These are phyloP conservation scores for Achlya flavicornis DNA, from an alignment of 2,888 invertebrate species.

Conservation along the genomic window DNA sequence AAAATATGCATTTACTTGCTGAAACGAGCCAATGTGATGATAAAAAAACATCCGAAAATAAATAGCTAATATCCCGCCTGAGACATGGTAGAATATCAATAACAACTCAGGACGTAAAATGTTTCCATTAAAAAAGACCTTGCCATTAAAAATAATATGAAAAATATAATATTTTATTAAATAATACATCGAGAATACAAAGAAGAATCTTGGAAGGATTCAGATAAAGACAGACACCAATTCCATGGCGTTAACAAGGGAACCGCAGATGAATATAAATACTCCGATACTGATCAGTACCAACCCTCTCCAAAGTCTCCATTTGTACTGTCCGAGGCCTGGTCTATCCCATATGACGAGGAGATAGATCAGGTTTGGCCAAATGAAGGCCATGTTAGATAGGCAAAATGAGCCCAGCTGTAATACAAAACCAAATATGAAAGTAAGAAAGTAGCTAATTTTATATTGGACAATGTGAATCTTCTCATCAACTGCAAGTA, in stretches of 20 bases:
- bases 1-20: too few species aligned
- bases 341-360: slow-evolving; percentile 53
- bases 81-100: too few species aligned
- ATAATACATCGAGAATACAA: background rate
- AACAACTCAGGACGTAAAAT: too few species aligned
- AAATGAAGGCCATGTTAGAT: slow-evolving; percentile 62
- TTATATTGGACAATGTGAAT: too few species aligned
- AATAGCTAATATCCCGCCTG: too few species aligned
- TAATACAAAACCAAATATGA: background rate
- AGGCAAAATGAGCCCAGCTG: slow-evolving; percentile 61
- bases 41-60: too few species aligned
- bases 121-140: too few species aligned
- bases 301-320: slow-evolving; percentile 46
- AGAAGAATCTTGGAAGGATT: background rate
- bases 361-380: slow-evolving; percentile 49
- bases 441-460: too few species aligned
- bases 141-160: too few species aligned
- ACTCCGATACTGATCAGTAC: slow-evolving; percentile 36
- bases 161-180: background rate
- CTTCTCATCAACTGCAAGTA: too few species aligned
- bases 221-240: background rate
- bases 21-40: too few species aligned
- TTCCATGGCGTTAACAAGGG: slow-evolving; percentile 40
- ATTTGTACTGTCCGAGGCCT: slow-evolving; percentile 47
- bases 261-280: slow-evolving; percentile 45